A percentile compares a stretch with the other conserved stretches of the same genome.
Conservation (phyloP, 2,113 vertebrate genomes). For the Anas platyrhynchos region DNA sequence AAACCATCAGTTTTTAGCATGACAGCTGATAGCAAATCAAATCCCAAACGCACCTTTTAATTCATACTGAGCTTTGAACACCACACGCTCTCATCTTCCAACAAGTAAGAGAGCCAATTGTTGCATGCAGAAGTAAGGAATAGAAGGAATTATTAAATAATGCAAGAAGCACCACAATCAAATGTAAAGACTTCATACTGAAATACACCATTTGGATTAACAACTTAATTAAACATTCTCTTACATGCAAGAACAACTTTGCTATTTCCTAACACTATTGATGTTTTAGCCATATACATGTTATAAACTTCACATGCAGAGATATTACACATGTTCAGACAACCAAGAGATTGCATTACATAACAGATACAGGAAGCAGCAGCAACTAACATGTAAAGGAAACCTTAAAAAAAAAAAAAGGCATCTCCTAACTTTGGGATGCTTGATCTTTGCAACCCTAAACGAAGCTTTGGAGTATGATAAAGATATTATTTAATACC, state of each 20-base stretch:
- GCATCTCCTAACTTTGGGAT: background rate
- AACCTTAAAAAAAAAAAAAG: background rate
- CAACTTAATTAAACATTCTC: background rate
- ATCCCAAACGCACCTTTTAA: conserved; percentile 70
- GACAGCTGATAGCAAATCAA: conserved; percentile 47
- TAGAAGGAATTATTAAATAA: conserved; percentile 59
- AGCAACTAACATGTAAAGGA: background rate
- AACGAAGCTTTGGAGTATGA: background rate
- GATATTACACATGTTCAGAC: background rate
- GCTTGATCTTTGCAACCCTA: background rate
- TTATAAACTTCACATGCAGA: background rate
- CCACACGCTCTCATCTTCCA: conserved; percentile 67
- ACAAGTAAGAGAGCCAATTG: conserved; percentile 69
- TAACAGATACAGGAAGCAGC: background rate
- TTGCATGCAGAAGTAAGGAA: conserved; percentile 72
- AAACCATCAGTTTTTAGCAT: background rate
- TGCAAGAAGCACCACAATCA: conserved; percentile 21
- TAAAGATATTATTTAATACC: background rate
- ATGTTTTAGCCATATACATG: background rate
- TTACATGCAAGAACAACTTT: background rate
- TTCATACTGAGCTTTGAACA: conserved; percentile 70
- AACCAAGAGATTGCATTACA: background rate
- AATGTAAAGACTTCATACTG: conserved; percentile 27
- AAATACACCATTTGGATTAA: conserved; percentile 5
- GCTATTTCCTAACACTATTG: background rate